Percentiles rank a stretch among this genome's conserved stretches.
phyloP scores from a whole-genome alignment of 2,888 invertebrate genomes.

The Sisyra nigra region DNA sequence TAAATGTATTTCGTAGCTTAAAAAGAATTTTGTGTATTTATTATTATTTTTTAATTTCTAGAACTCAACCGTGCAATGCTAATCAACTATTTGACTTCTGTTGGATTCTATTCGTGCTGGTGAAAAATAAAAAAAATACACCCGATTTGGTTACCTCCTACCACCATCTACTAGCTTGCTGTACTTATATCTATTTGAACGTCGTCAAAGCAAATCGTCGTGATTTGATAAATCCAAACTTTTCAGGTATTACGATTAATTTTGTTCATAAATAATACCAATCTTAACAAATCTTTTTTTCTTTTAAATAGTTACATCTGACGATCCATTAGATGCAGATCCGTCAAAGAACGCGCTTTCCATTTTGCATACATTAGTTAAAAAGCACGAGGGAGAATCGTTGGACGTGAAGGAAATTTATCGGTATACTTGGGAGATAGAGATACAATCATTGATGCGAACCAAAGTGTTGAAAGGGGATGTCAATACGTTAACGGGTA shows the following conservation, averaged over 20 bases:
- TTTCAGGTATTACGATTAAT: slow-evolving; percentile 62
- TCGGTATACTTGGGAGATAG: slow-evolving; percentile 69
- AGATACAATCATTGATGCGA: slow-evolving; percentile 59
- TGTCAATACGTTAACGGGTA: slow-evolving; percentile 46
- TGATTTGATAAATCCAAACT: slow-evolving; percentile 74
- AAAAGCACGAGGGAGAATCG: slow-evolving; percentile 63
- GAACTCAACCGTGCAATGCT: slow-evolving; percentile 60
- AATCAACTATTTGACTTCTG: slow-evolving; percentile 80
- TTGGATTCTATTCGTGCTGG: slow-evolving; percentile 85
- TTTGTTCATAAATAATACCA: too few relatives aligned
- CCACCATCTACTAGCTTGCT: slow-evolving; percentile 76
- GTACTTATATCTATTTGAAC: slow-evolving; percentile 83
- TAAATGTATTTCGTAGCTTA: too few relatives aligned
- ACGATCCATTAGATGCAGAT: slow-evolving; percentile 27
- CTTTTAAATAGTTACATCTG: too few relatives aligned
- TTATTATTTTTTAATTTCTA: too few relatives aligned
- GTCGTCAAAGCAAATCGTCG: slow-evolving; percentile 61
- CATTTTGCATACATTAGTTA: slow-evolving; percentile 67
- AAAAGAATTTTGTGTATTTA: too few relatives aligned
- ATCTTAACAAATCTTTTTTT: slow-evolving; percentile 30
- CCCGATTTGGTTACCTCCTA: slow-evolving; percentile 91
- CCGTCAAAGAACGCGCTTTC: slow-evolving; percentile 56
- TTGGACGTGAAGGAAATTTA: slow-evolving; percentile 84
- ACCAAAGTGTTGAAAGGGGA: slow-evolving; percentile 62
- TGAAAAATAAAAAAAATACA: slow-evolving; percentile 73